Conservation (phyloP, 1,140 invertebrate species). For the Drosophila sp. region DNA sequence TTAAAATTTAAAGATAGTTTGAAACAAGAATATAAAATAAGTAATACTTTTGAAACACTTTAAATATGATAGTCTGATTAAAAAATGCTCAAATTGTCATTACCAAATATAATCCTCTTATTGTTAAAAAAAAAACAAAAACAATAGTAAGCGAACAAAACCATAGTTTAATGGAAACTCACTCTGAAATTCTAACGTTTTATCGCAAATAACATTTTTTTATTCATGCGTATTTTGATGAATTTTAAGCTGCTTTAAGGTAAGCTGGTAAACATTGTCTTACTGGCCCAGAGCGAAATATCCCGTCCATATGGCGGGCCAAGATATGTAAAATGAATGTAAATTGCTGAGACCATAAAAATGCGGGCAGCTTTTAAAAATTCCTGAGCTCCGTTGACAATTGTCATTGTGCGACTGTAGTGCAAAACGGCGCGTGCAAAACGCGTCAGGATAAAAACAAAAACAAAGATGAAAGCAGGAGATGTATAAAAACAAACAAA, state of each 20-base stretch:
- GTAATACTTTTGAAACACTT: no score
- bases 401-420: slow-evolving; percentile 10
- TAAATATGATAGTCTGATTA: no score
- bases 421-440: slow-evolving; percentile 15
- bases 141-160: no score
- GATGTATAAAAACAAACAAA: slow-evolving; percentile 12
- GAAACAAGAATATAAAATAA: no score
- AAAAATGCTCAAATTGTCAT: no score
- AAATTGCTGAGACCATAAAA: slow-evolving; percentile 73
- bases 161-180: no score
- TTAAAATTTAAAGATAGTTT: no score
- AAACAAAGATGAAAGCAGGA: slow-evolving; percentile 31
- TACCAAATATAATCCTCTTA: no score
- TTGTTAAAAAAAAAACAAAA: no score
- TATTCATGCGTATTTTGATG: neutral
- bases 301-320: slow-evolving; percentile 39
- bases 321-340: slow-evolving; percentile 69
- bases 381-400: slow-evolving; percentile 41
- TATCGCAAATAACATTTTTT: no score
- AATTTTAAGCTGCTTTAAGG: slow-evolving; percentile 22
- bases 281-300: slow-evolving; percentile 55
- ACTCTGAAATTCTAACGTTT: no score
- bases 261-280: slow-evolving; percentile 19
- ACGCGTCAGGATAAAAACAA: slow-evolving; percentile 41
- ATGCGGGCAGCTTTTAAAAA: slow-evolving; percentile 55